Evolutionary conservation across 1,140 invertebrate genomes (phyloP).

Genomic region (Zaprionus kolodkinae): DNA sequence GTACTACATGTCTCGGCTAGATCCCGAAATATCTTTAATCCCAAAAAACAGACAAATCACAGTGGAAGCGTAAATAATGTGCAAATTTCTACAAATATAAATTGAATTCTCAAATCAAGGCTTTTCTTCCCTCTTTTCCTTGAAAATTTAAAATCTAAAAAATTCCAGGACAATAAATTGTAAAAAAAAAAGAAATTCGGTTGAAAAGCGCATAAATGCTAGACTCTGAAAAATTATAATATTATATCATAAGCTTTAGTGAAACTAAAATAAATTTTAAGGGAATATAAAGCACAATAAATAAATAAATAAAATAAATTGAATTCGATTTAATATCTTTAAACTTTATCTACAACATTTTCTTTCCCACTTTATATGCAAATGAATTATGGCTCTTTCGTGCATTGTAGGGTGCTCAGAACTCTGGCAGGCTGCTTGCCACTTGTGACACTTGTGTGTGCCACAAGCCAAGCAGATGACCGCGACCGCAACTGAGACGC

Average conservation of each 20-base stretch:
- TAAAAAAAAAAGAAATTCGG: too few species aligned
- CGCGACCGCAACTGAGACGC: slow-evolving; percentile 61
- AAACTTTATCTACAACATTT: neutral
- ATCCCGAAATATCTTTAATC: slow-evolving; percentile 33
- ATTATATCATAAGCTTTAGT: too few species aligned
- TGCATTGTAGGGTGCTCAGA: slow-evolving; percentile 37
- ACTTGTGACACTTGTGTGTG: slow-evolving; percentile 44
- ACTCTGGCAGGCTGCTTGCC: slow-evolving; percentile 25
- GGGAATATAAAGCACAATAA: too few species aligned
- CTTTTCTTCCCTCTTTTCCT: too few species aligned
- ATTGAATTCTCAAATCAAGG: too few species aligned
- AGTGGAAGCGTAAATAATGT: neutral
- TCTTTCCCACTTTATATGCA: neutral
- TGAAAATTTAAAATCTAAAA: too few species aligned
- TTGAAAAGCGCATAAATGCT: too few species aligned
- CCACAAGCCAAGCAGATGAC: slow-evolving; percentile 74
- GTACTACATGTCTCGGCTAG: slow-evolving; percentile 26
- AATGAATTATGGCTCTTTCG: neutral
- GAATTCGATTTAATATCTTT: neutral
- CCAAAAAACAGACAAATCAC: neutral
- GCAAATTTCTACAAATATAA: neutral
- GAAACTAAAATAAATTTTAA: too few species aligned
- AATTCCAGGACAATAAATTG: too few species aligned
- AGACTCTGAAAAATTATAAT: too few species aligned
- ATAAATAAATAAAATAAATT: too few species aligned